A percentile compares a stretch with the other conserved stretches of the same genome.
Conservation (phyloP, 2,888 invertebrate species). For the Chelonus formosanus region DNA sequence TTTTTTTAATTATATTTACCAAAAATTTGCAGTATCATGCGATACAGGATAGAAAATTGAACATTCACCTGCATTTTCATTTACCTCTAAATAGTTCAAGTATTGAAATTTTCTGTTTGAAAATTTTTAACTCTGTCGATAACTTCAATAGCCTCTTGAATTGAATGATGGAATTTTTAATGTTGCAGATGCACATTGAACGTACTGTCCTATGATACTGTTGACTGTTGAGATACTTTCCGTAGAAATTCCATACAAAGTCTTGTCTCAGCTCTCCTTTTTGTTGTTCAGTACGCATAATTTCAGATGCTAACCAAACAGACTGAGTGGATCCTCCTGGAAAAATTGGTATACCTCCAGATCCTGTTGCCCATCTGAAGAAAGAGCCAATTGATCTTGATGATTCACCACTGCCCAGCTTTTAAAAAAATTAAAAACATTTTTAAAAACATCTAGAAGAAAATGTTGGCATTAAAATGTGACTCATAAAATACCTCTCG, state of each 20-base stretch:
- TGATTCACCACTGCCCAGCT: constrained; percentile 60
- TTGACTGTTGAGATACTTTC: constrained; percentile 69
- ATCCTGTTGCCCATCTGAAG: constrained; percentile 64
- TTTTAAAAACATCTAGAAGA: constrained; percentile 35
- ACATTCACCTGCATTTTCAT: no score
- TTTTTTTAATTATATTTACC: no score
- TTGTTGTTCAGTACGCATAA: constrained; percentile 74
- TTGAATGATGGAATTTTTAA: constrained; percentile 69
- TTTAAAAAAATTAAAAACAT: constrained; percentile 51
- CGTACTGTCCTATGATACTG: constrained; percentile 72
- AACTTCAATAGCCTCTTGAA: constrained; percentile 71
- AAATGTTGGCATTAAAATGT: no score
- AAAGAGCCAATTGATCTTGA: constrained; percentile 62
- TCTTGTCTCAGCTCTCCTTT: constrained; percentile 71
- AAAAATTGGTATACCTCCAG: constrained; percentile 64
- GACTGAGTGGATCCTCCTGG: constrained; percentile 63
- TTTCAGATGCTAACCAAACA: constrained; percentile 75
- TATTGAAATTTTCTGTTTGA: no score
- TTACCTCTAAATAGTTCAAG: no score
- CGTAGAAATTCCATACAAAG: constrained; percentile 76
- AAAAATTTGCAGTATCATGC: no score
- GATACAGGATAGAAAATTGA: no score
- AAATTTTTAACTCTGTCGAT: constrained; percentile 80
- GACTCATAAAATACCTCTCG: constrained; percentile 57
- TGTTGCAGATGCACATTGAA: constrained; percentile 72